A percentile compares a stretch with the other conserved stretches of the same genome.
Evolutionary conservation across 2,888 invertebrate genomes (phyloP).

Genomic region (Agrypnus murinus): DNA sequence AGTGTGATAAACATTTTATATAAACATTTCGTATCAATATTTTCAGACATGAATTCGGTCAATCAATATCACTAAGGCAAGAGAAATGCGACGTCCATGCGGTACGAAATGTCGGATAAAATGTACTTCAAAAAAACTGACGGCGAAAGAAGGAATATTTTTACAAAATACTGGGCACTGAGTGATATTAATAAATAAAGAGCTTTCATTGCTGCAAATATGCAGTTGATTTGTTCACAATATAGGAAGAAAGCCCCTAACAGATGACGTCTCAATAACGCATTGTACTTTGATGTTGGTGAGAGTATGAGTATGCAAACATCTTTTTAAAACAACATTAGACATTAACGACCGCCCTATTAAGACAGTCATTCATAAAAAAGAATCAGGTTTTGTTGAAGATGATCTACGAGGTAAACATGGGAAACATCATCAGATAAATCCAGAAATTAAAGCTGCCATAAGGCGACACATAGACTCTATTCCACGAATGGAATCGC

Average conservation of each 20-base stretch:
- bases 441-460: conserved; percentile 52
- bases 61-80: no score
- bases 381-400: conserved; percentile 48
- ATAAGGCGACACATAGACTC: conserved; percentile 57
- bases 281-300: conserved; percentile 56
- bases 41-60: no score
- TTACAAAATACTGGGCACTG: conserved; percentile 50
- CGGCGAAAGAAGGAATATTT: conserved; percentile 48
- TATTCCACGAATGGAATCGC: conserved; percentile 59
- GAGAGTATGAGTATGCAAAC: conserved; percentile 47
- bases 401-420: conserved; percentile 59
- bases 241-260: no score
- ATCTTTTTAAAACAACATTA: conserved; percentile 44
- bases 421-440: conserved; percentile 52
- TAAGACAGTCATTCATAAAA: conserved; percentile 44
- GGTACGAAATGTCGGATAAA: conserved; percentile 54
- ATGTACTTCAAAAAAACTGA: conserved; percentile 51
- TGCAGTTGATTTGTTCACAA: no score
- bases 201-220: conserved; percentile 45
- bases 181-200: conserved; percentile 53
- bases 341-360: conserved; percentile 46
- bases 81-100: conserved; percentile 44
- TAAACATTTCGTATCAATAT: no score
- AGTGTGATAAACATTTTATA: no score
- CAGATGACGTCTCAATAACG: conserved; percentile 54